Conservation (phyloP, 2,113 vertebrate species). For the Megaceryle maxima region DNA sequence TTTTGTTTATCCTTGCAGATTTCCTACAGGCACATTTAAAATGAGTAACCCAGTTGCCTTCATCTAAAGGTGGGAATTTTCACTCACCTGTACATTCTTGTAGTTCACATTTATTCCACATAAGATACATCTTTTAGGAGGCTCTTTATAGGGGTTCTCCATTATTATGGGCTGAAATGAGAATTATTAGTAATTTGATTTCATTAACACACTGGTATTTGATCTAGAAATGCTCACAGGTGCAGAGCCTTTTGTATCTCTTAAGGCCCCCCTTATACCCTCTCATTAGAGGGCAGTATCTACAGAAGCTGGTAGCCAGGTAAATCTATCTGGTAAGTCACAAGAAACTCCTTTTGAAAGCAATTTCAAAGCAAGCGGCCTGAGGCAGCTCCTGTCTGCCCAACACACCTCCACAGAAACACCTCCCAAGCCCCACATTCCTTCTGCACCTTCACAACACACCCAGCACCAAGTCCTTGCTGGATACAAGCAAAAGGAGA, state of each 20-base stretch:
- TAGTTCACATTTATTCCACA: conserved; percentile 85
- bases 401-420: no score
- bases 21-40: not conserved
- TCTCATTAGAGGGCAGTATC: not conserved
- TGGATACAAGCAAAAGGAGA: rapidly evolving
- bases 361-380: not conserved
- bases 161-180: conserved; percentile 80
- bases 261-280: rapidly evolving
- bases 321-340: not conserved
- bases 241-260: not conserved
- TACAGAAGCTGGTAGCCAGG: not conserved
- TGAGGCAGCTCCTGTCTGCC: not conserved
- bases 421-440: not conserved
- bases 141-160: conserved; percentile 89
- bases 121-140: conserved; percentile 84
- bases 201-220: not conserved
- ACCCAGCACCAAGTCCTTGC: not conserved
- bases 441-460: not conserved
- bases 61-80: not conserved
- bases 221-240: not conserved
- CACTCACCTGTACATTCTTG: conserved; percentile 91
- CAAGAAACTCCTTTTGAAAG: rapidly evolving
- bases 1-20: not conserved
- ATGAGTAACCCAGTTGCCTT: not conserved
- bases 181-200: not conserved